These are phyloP conservation scores for Drosophila multiciliata DNA, from an alignment of 2,888 invertebrate genomes.

Conservation along the genomic window DNA sequence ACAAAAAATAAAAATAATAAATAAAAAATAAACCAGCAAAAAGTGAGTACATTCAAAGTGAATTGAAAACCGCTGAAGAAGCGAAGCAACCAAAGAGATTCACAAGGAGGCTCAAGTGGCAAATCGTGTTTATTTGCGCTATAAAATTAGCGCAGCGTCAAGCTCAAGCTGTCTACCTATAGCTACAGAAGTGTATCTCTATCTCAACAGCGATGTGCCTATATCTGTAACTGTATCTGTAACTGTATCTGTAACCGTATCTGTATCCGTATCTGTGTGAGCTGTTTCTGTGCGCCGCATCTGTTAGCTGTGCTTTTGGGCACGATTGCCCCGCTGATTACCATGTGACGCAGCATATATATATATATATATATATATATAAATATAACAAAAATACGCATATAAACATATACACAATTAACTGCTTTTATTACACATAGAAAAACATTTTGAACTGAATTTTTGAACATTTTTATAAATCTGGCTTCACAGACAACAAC, in stretches of 20 bases:
- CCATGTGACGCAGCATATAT: constrained; percentile 64
- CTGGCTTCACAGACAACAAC: neutral
- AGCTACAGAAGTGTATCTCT: constrained; percentile 23
- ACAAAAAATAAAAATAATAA: neutral
- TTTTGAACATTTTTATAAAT: too few relatives aligned
- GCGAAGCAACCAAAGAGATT: constrained; percentile 32
- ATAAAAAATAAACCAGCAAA: neutral
- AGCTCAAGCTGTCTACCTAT: constrained; percentile 26
- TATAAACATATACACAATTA: neutral
- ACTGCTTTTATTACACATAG: constrained; percentile 21
- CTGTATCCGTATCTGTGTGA: constrained; percentile 19
- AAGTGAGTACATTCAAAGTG: constrained; percentile 31
- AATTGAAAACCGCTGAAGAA: constrained; percentile 58
- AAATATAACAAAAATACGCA: constrained; percentile 13
- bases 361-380: constrained; percentile 35
- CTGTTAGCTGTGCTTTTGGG: constrained; percentile 48
- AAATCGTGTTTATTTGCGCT: constrained; percentile 80
- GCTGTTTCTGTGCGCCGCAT: constrained; percentile 9
- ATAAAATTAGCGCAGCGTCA: constrained; percentile 71
- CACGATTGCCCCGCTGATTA: constrained; percentile 71
- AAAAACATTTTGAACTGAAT: neutral
- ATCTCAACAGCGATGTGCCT: constrained; percentile 15
- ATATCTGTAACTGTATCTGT: constrained; percentile 24
- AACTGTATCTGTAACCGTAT: constrained; percentile 24
- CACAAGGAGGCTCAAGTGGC: constrained; percentile 69